Evolutionary conservation across 2,113 vertebrate genomes (phyloP).

Genomic region (Falcunculus frontatus): DNA sequence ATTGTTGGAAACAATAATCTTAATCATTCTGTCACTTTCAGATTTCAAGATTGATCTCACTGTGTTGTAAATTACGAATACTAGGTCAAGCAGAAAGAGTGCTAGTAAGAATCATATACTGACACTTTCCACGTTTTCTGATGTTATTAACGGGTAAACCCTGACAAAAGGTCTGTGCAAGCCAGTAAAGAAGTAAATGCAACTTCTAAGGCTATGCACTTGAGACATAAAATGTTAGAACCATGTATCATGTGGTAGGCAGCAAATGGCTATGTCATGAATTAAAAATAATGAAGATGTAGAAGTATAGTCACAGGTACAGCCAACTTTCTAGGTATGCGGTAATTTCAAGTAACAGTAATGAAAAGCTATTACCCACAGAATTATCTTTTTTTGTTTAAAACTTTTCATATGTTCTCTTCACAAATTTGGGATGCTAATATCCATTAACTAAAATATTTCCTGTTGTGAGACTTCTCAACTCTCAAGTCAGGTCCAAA

Average conservation of each 20-base stretch:
- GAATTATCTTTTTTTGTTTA: neutral
- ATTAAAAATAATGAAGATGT: neutral
- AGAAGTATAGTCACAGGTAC: neutral
- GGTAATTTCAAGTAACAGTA: neutral
- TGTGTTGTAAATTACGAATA: neutral
- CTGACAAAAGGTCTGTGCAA: neutral
- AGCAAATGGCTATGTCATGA: neutral
- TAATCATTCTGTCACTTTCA: neutral
- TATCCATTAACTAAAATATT: neutral
- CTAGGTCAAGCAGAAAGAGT: neutral
- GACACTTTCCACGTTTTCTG: neutral
- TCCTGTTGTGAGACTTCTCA: neutral
- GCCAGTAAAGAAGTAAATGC: neutral
- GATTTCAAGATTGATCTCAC: neutral
- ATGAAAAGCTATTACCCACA: neutral
- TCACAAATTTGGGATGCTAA: neutral
- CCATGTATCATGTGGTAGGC: neutral
- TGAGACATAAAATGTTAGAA: neutral
- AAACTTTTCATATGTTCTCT: neutral
- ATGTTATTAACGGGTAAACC: neutral
- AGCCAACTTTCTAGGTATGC: neutral
- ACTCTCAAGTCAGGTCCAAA: neutral
- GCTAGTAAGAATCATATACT: neutral
- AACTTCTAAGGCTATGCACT: neutral
- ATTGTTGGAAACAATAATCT: neutral